Percentiles rank a stretch among this genome's conserved stretches.
Conservation (phyloP, 2,797 vertebrate species). For the Etheostoma perlongum region DNA sequence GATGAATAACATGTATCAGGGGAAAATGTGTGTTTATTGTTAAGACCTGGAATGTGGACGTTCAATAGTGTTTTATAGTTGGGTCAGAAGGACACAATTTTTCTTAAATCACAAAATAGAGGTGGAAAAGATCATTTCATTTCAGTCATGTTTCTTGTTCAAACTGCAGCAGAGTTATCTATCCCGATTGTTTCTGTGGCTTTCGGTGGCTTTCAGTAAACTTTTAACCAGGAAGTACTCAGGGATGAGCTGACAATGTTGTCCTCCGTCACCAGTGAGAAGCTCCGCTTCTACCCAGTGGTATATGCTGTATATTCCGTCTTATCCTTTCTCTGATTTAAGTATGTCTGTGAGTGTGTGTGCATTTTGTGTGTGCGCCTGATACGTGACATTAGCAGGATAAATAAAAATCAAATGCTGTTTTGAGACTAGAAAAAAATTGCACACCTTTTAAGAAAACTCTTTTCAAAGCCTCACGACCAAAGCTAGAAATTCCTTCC, state of each 20-base stretch:
- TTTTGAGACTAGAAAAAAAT: slow-evolving; percentile 67
- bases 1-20: slow-evolving; percentile 64
- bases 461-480: slow-evolving; percentile 80
- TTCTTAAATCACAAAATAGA: neutral
- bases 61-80: slow-evolving; percentile 45
- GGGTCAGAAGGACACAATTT: slow-evolving; percentile 23
- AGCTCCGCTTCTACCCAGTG: slow-evolving; percentile 20
- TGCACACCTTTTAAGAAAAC: slow-evolving; percentile 70
- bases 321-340: slow-evolving; percentile 66
- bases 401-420: slow-evolving; percentile 75
- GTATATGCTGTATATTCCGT: slow-evolving; percentile 35
- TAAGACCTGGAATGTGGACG: slow-evolving; percentile 33
- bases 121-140: neutral
- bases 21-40: slow-evolving; percentile 58
- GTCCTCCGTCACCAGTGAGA: too few species aligned
- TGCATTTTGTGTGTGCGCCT: slow-evolving; percentile 29
- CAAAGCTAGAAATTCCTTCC: slow-evolving; percentile 76
- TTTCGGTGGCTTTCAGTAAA: neutral
- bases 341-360: slow-evolving; percentile 18
- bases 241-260: neutral
- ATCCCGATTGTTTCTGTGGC: neutral
- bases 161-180: neutral
- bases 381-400: slow-evolving; percentile 59
- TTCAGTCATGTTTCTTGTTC: neutral
- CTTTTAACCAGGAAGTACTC: neutral